These are phyloP conservation scores for Tichodroma muraria DNA, from an alignment of 2,113 vertebrate species.

Conservation along the genomic window DNA sequence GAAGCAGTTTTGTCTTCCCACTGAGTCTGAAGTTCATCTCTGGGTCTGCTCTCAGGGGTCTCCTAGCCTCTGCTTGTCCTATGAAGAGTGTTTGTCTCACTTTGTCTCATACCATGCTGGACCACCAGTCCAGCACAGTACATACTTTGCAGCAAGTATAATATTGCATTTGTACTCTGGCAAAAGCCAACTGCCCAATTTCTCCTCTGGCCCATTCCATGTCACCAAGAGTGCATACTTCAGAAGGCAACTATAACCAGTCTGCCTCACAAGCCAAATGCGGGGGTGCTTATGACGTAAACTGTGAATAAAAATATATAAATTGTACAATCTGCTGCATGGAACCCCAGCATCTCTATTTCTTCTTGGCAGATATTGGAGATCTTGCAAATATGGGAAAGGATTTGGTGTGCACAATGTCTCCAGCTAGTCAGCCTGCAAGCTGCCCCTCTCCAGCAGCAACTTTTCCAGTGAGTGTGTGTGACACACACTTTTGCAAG, in stretches of 20 bases:
- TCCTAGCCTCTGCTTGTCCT: background rate
- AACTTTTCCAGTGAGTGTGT: background rate
- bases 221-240: rapidly evolving
- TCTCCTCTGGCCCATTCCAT: background rate
- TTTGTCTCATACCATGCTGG: background rate
- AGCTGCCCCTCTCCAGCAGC: background rate
- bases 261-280: background rate
- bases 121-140: no score
- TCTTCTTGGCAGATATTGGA: background rate
- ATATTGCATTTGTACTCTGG: rapidly evolving
- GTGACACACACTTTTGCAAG: background rate
- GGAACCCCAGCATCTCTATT: background rate
- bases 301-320: background rate
- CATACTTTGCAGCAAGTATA: background rate
- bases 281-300: rapidly evolving
- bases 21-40: background rate
- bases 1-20: background rate
- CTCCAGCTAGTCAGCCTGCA: background rate
- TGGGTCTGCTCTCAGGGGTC: background rate
- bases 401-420: rapidly evolving
- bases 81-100: background rate
- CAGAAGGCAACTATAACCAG: background rate
- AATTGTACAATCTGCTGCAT: background rate
- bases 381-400: background rate
- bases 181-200: background rate